These are phyloP conservation scores for Beris morrisii DNA, from an alignment of 2,888 invertebrate genomes.

Conservation along the genomic window DNA sequence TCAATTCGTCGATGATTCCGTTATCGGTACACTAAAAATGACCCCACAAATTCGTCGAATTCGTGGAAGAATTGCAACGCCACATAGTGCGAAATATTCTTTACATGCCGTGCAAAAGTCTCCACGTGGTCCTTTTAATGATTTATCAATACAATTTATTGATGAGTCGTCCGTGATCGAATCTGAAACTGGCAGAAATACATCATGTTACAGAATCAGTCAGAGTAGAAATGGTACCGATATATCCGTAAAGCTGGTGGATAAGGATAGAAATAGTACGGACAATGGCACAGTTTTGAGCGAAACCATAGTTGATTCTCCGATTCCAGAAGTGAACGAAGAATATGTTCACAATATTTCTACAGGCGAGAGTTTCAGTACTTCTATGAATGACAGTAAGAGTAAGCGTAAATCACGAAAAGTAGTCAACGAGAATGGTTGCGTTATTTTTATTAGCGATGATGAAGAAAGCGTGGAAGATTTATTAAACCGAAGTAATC, in stretches of 20 bases:
- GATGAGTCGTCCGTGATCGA: constrained; percentile 10
- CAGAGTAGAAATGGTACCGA: neutral
- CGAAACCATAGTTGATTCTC: constrained; percentile 1
- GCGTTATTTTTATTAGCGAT: constrained; percentile 13
- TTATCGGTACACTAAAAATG: neutral
- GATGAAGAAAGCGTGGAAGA: constrained; percentile 1
- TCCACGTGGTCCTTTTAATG: neutral
- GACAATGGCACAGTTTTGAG: neutral
- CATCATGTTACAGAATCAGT: constrained; percentile 7
- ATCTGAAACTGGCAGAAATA: neutral
- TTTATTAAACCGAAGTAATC: neutral
- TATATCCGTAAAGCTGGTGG: neutral
- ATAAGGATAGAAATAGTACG: neutral
- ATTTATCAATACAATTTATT: constrained; percentile 23
- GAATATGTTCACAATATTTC: no score
- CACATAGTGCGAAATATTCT: neutral
- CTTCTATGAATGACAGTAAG: neutral
- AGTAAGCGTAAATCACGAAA: constrained; percentile 5
- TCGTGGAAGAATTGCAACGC: constrained; percentile 1
- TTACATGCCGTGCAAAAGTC: neutral
- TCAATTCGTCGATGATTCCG: neutral
- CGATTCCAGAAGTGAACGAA: neutral
- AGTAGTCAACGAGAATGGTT: neutral
- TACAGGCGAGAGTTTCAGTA: neutral
- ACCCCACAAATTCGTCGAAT: constrained; percentile 10